Conservation (phyloP, 2,113 vertebrate genomes). For the Zapornia atra region DNA sequence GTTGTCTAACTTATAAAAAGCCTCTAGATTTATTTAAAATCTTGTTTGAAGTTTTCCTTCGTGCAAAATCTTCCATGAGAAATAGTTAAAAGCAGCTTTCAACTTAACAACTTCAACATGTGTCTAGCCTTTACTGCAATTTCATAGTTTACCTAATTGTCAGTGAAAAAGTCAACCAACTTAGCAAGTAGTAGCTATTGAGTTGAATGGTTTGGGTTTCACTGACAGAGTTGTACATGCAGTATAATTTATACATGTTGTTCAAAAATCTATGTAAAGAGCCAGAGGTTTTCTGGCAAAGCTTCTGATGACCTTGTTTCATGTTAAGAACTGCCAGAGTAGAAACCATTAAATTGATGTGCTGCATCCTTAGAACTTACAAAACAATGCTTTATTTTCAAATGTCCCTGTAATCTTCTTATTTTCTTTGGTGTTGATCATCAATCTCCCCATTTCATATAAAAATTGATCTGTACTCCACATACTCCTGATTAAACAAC, state of each 20-base stretch:
- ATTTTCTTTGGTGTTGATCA: background rate
- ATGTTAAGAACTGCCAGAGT: background rate
- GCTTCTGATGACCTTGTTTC: slow-evolving; percentile 25
- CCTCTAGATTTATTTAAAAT: background rate
- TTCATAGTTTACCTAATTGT: background rate
- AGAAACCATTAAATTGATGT: background rate
- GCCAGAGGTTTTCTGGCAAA: slow-evolving; percentile 46
- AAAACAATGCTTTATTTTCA: background rate
- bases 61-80: background rate
- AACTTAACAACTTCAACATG: background rate
- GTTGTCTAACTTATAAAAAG: background rate
- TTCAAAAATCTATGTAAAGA: slow-evolving; percentile 13
- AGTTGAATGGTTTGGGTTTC: background rate
- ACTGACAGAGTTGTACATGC: background rate
- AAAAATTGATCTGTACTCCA: background rate
- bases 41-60: background rate
- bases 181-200: background rate
- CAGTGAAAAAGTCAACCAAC: background rate
- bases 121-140: background rate
- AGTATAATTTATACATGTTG: background rate
- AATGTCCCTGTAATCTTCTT: background rate
- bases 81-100: background rate
- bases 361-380: background rate
- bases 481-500: background rate
- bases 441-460: background rate